phyloP scores from a whole-genome alignment of 2,113 vertebrate species.

The Burhinus oedicnemus region DNA sequence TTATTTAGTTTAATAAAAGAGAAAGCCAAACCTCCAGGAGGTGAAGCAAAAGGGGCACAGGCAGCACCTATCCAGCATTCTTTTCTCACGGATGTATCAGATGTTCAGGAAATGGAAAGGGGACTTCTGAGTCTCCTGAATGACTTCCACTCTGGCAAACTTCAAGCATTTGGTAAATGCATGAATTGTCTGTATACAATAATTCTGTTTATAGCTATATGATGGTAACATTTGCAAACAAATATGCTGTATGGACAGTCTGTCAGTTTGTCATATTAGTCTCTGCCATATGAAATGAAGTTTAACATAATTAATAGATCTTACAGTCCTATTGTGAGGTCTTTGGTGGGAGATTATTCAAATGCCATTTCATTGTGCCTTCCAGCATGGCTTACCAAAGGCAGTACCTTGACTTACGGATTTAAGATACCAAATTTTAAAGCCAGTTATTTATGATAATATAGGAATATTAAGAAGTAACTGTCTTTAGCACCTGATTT shows the following conservation, averaged over 20 bases:
- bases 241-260: not conserved
- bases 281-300: not conserved
- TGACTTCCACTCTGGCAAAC: conserved; percentile 98
- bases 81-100: conserved; percentile 96
- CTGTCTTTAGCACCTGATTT: not conserved
- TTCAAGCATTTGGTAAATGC: conserved; percentile 92
- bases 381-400: not conserved
- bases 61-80: conserved; percentile 89
- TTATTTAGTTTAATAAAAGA: conserved; percentile 81
- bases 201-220: not conserved
- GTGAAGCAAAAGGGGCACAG: conserved; percentile 81
- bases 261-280: not conserved
- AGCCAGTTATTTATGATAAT: not conserved
- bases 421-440: not conserved
- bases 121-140: conserved; percentile 94
- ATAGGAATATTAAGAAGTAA: not conserved
- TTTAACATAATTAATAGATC: not conserved
- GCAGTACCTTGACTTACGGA: not conserved
- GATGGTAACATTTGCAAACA: not conserved
- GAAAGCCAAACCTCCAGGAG: conserved; percentile 82
- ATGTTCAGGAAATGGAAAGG: conserved; percentile 98
- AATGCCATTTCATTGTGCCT: not conserved
- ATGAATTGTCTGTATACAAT: not conserved
- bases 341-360: not conserved
- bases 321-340: not conserved